Percentiles rank a stretch among this genome's conserved stretches.
Conservation (phyloP, 2,888 invertebrate genomes). For the Idaea biselata region DNA sequence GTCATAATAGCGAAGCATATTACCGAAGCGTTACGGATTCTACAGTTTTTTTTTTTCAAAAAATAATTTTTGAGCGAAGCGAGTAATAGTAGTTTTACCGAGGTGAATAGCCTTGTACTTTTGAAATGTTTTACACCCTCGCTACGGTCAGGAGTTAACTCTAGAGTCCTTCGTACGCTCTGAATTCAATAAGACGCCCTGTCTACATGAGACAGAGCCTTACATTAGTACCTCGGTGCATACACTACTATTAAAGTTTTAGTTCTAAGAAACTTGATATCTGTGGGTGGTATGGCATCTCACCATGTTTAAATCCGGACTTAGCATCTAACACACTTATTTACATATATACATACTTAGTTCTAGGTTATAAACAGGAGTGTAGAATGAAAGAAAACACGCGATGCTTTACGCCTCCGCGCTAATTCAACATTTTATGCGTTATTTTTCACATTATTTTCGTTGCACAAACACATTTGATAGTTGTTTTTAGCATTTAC, state of each 20-base stretch:
- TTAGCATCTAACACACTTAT: not conserved
- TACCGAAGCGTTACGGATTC: no score
- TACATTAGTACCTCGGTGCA: no score
- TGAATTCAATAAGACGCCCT: no score
- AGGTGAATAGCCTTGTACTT: no score
- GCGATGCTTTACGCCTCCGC: conserved; percentile 6
- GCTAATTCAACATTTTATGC: conserved; percentile 18
- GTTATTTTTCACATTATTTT: conserved; percentile 25
- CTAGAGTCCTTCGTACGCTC: no score
- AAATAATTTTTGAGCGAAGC: no score
- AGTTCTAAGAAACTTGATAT: not conserved
- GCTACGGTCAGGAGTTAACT: no score
- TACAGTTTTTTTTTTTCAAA: no score
- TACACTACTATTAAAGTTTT: not conserved
- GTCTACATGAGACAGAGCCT: no score
- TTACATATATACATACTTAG: conserved; percentile 2
- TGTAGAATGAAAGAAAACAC: conserved; percentile 6
- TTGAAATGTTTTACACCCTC: no score
- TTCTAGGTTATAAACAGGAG: not conserved
- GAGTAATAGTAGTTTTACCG: no score
- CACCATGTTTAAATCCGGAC: not conserved
- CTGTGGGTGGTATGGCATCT: not conserved
- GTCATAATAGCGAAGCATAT: no score
- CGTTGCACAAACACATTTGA: conserved; percentile 16
- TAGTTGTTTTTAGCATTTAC: conserved; percentile 18